Percentiles rank a stretch among this genome's conserved stretches.
Conservation (phyloP, 2,113 vertebrate genomes). For the Todiramphus chloris region DNA sequence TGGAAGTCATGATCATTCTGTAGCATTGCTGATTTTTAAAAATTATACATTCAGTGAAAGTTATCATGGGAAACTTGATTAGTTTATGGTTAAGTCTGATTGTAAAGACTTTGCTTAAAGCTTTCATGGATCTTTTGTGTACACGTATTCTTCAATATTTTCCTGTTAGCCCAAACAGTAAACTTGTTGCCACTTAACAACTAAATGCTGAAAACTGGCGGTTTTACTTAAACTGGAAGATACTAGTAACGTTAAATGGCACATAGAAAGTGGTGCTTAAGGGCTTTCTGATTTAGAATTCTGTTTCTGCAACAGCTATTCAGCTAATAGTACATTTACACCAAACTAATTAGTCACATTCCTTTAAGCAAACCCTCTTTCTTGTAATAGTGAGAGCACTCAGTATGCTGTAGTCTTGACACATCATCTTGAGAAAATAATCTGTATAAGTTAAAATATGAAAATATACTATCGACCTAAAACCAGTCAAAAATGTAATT, state of each 20-base stretch:
- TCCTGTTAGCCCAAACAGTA: background rate
- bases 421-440: background rate
- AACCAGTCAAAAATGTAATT: background rate
- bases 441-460: background rate
- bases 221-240: slow-evolving; percentile 1
- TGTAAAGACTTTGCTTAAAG: background rate
- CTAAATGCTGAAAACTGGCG: background rate
- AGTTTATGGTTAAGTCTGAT: background rate
- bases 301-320: background rate
- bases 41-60: background rate
- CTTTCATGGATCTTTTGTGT: background rate
- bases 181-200: background rate
- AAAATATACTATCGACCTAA: background rate
- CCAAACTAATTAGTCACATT: background rate
- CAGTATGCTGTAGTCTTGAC: background rate
- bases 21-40: background rate
- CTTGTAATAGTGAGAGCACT: background rate
- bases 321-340: background rate
- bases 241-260: background rate
- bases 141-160: background rate
- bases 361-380: background rate
- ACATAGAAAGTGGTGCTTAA: background rate
- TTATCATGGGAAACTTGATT: background rate
- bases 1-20: background rate
- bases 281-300: background rate